phyloP scores from a whole-genome alignment of 2,797 vertebrate genomes.

The Gymnothorax javanicus region DNA sequence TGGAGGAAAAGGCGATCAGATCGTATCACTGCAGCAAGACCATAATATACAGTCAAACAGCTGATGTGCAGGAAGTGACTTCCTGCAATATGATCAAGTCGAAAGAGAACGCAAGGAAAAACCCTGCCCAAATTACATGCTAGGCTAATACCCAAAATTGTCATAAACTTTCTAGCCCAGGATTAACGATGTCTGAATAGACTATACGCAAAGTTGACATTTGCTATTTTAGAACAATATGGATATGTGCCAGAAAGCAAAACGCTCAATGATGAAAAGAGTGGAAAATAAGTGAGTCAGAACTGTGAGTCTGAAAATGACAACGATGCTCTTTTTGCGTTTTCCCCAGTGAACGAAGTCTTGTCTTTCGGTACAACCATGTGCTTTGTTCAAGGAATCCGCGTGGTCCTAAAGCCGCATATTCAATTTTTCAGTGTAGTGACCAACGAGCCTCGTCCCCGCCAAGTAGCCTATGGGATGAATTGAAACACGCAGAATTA shows the following conservation, averaged over 20 bases:
- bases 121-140: conserved; percentile 41
- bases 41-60: conserved; percentile 82
- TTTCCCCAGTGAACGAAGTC: conserved; percentile 62
- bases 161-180: conserved; percentile 54
- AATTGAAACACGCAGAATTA: background rate
- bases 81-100: conserved; percentile 83
- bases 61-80: conserved; percentile 76
- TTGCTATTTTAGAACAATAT: conserved; percentile 1
- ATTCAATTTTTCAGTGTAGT: background rate
- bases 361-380: conserved; percentile 67
- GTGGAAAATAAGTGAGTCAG: conserved; percentile 10
- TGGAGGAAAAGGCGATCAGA: conserved; percentile 72
- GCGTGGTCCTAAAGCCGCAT: conserved; percentile 69
- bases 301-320: conserved; percentile 43
- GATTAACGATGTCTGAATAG: conserved; percentile 19
- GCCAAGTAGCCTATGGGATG: too few relatives aligned
- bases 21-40: conserved; percentile 75
- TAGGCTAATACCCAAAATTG: conserved; percentile 42
- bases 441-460: background rate
- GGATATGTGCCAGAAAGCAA: conserved; percentile 19
- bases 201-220: conserved; percentile 20
- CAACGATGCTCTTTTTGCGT: conserved; percentile 48
- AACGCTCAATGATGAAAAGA: conserved; percentile 10
- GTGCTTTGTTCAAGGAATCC: conserved; percentile 57
- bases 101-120: conserved; percentile 46